Conservation (phyloP, 2,113 vertebrate species). For the Marmota flaviventris region DNA sequence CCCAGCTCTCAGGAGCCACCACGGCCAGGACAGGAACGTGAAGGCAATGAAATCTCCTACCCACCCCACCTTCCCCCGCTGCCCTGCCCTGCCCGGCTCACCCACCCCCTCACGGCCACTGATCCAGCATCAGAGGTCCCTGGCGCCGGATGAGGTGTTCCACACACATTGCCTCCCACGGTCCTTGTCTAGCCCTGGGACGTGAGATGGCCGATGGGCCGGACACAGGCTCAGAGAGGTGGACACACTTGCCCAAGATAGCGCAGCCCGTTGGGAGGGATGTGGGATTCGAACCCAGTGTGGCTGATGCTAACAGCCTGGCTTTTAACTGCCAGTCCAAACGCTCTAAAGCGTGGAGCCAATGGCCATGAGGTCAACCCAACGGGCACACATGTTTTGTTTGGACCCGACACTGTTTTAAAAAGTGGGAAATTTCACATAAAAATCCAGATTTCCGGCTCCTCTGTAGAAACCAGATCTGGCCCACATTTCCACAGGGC, state of each 20-base stretch:
- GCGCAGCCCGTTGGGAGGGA: background rate
- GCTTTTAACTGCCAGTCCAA: background rate
- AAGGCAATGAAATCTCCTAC: background rate
- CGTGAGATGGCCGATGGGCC: background rate
- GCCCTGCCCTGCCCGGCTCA: background rate
- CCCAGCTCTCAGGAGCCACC: background rate
- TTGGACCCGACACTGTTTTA: conserved; percentile 66
- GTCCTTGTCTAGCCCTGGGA: background rate
- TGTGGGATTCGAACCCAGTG: background rate
- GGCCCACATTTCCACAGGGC: conserved; percentile 48
- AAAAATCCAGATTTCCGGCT: conserved; percentile 76
- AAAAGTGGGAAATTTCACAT: conserved; percentile 79
- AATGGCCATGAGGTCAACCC: conserved; percentile 64
- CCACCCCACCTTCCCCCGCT: background rate
- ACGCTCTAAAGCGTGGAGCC: conserved; percentile 15
- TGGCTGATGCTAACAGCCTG: background rate
- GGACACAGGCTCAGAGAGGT: background rate
- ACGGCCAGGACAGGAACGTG: background rate
- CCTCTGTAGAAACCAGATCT: conserved; percentile 76
- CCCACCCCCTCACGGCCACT: background rate
- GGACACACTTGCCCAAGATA: background rate
- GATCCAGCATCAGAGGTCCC: background rate
- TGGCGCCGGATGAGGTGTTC: too few species aligned
- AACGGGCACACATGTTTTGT: conserved; percentile 64
- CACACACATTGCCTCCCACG: background rate